Conservation (phyloP, 2,888 invertebrate genomes). For the Drosophila yooni region DNA sequence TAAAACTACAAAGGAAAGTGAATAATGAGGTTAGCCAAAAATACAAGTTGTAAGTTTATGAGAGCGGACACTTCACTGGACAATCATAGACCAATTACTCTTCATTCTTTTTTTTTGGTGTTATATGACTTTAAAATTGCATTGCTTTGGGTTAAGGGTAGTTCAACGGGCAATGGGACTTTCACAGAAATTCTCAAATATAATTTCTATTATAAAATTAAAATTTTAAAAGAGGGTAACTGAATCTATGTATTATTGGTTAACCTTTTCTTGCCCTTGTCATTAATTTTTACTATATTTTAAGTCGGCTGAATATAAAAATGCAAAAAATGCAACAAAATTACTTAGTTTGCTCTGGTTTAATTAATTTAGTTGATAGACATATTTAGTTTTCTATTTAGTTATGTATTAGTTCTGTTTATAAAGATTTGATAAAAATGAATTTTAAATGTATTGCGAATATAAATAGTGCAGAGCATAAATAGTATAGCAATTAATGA, state of each 20-base stretch:
- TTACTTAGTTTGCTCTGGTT: background rate
- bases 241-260: background rate
- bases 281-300: background rate
- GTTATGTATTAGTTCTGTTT: background rate
- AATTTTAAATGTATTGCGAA: too few species aligned
- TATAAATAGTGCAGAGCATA: too few species aligned
- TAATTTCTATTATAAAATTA: background rate
- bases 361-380: background rate
- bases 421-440: background rate
- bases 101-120: slow-evolving; percentile 6
- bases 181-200: background rate
- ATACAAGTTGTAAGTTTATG: slow-evolving; percentile 41
- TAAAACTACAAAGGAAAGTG: slow-evolving; percentile 49
- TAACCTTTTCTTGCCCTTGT: background rate
- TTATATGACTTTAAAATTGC: slow-evolving; percentile 33
- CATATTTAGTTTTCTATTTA: background rate
- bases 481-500: too few species aligned
- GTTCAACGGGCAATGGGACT: slow-evolving; percentile 14
- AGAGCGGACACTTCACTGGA: slow-evolving; percentile 47
- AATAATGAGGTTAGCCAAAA: slow-evolving; percentile 54
- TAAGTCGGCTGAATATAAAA: background rate
- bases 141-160: slow-evolving; percentile 32
- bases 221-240: too few species aligned
- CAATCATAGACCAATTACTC: slow-evolving; percentile 52
- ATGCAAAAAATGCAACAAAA: background rate